Base-by-base conservation (phyloP, 2,888 invertebrate genomes). In the Linyphia triangularis region DNA sequence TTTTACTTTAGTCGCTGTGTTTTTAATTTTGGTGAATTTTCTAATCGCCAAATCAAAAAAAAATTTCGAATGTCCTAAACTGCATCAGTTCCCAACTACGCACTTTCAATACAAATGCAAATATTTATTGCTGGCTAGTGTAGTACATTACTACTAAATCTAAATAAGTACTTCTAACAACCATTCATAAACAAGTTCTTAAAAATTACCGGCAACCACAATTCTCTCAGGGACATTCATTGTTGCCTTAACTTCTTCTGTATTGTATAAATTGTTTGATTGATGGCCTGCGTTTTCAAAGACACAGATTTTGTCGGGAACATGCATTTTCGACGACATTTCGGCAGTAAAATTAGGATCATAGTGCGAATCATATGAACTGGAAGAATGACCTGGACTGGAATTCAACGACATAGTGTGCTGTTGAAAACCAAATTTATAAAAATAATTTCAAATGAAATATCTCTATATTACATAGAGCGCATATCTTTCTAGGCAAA, bases 141-240 rank as follows among this genome's bases (percentile, higher is more conserved):
- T n/a, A n/a, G n/a, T n/a, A n/a, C n/a, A n/a, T n/a, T n/a, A n/a
- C n/a, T n/a, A n/a, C n/a, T n/a, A n/a, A n/a, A n/a, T n/a, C 16
- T n/a, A n/a, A n/a, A 51, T n/a, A 1, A 43, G 0, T 43, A 43
- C 10, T 43, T 16, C 10, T 43, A 43, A 43, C 4, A 43, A 51
- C 13, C 4, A 30, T n/a, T n/a, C n/a, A n/a, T n/a, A n/a, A n/a
- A n/a, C n/a, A n/a, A n/a, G n/a, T 16, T 16, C 2, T 43, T 43
- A 16, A 40, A 40, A n/a, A 93, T 95, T 95, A 92, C 98, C 98
- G 91, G 96, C 95, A 69, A 98, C 96, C 91, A 98, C 94, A 92
- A 98, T 98, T 92, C 97, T 95, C 92, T 98, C 98, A 2, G 98
- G 98, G 51, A 98, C 98, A 92, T 96, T 96, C 98, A 98, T 98